Base-by-base conservation (phyloP, 2,797 vertebrate genomes). In the Enteromius treurensis region DNA sequence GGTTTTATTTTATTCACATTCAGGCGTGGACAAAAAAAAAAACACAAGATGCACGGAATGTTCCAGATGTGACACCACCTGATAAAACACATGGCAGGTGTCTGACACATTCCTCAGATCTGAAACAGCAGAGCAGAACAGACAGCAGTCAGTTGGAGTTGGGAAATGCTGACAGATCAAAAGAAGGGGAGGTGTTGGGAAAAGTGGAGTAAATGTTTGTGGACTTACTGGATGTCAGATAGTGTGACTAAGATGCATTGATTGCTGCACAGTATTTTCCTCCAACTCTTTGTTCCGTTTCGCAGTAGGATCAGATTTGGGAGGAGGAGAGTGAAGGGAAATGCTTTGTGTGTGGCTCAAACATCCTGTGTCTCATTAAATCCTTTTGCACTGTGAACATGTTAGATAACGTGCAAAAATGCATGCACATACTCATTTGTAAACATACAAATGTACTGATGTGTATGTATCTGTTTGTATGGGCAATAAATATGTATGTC, bases 21-120 rank as follows among this genome's bases (percentile, higher is more conserved):
- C 45, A 34, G 75, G 74, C 8, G n/a, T 32, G 2, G 58, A 76
- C n/a, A 68, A 49, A 23, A 26, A 26, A 26, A 26, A 23, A 67
- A 58, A 0, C 29, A 23, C 21, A 70, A 42, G 49, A 78, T 69
- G 51, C 58, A 21, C 21, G 21, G 68, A 76, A 74, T 64, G 77
- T 79, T 58, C 74, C 80, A 77, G 84, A 80, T 69, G 29, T 64
- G 69, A 76, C 40, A 7, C 19, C 74, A 80, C 74, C 87, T 88
- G 80, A 75, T 74, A 55, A 80, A 82, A 88, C 82, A 74, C 60
- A 77, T 37, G 23, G 23, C 87, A 88, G 85, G 77, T 88, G 85
- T 82, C 53, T 40, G 34, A 17, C 14, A 53, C 67, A 88, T 82
- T 86, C 70, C 51, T 86, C 71, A 19, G 34, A 47, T 34, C 34